Conservation (phyloP, 2,113 vertebrate species). For the Nettapus auritus region DNA sequence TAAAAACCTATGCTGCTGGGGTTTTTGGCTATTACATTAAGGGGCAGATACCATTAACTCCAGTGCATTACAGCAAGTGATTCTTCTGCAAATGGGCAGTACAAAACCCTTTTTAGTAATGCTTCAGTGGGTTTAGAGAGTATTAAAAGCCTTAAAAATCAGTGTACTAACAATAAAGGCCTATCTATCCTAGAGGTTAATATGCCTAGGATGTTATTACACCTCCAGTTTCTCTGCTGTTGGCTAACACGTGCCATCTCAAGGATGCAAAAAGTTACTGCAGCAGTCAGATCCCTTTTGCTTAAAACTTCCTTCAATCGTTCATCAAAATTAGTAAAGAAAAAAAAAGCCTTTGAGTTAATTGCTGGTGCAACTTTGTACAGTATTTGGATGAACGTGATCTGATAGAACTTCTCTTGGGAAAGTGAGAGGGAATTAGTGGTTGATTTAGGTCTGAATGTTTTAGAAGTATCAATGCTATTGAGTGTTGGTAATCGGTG, state of each 20-base stretch:
- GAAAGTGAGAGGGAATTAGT: not conserved
- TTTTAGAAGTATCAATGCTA: not conserved
- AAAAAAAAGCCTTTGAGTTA: not conserved
- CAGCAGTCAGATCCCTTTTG: not conserved
- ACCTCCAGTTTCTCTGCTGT: not conserved
- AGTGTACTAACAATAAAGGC: not conserved
- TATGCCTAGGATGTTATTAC: not conserved
- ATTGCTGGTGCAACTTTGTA: not conserved
- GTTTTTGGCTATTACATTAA: not conserved
- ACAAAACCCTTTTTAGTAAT: slow-evolving; percentile 22
- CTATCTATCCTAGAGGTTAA: not conserved
- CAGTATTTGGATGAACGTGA: not conserved
- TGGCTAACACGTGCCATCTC: not conserved
- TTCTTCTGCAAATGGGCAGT: not conserved
- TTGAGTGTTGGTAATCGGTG: not conserved
- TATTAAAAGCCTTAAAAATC: not conserved
- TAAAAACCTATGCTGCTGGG: not conserved
- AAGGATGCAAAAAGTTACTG: not conserved
- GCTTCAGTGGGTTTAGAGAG: not conserved
- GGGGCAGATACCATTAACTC: slow-evolving; percentile 22
- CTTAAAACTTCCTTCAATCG: not conserved
- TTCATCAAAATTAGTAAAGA: not conserved
- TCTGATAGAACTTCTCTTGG: not conserved
- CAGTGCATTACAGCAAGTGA: not conserved
- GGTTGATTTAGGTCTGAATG: not conserved